phyloP scores from a whole-genome alignment of 1,140 invertebrate species.

The Aphidius gifuensis region DNA sequence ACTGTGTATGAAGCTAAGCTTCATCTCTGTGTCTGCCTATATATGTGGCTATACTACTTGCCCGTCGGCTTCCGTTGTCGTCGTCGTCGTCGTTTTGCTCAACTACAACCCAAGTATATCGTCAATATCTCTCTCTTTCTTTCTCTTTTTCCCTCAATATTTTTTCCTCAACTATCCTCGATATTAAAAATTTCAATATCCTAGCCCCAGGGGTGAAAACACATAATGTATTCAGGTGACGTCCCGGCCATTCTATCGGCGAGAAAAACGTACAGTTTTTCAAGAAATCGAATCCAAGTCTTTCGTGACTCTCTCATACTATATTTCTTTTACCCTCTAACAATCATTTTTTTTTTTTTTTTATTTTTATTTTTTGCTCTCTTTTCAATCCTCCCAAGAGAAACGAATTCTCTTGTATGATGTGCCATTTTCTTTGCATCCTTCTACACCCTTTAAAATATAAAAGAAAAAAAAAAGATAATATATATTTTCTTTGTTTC shows the following conservation, averaged over 20 bases:
- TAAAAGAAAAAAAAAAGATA: neutral
- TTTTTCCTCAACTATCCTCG: slow-evolving; percentile 39
- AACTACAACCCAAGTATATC: neutral
- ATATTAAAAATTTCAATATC: slow-evolving; percentile 59
- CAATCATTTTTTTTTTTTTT: slow-evolving; percentile 21
- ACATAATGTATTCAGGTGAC: slow-evolving; percentile 58
- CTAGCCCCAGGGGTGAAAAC: slow-evolving; percentile 55
- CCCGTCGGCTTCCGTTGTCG: slow-evolving; percentile 20
- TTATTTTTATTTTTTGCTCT: neutral
- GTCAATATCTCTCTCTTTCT: neutral
- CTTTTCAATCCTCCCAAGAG: neutral
- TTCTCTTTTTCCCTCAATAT: slow-evolving; percentile 4
- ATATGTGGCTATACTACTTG: slow-evolving; percentile 5
- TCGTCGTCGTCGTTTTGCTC: slow-evolving; percentile 21
- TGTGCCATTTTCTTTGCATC: slow-evolving; percentile 3
- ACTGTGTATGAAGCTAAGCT: no score
- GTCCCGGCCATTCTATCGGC: slow-evolving; percentile 57
- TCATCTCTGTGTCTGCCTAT: slow-evolving; percentile 7
- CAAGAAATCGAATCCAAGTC: slow-evolving; percentile 51
- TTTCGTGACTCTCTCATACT: slow-evolving; percentile 10
- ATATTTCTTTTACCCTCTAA: slow-evolving; percentile 18
- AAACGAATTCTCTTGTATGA: neutral
- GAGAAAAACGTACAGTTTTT: slow-evolving; percentile 58
- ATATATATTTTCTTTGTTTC: slow-evolving; percentile 7
- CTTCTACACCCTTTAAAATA: neutral